phyloP scores from a whole-genome alignment of 1,140 invertebrate genomes.

The Caenorhabditis brenneri region DNA sequence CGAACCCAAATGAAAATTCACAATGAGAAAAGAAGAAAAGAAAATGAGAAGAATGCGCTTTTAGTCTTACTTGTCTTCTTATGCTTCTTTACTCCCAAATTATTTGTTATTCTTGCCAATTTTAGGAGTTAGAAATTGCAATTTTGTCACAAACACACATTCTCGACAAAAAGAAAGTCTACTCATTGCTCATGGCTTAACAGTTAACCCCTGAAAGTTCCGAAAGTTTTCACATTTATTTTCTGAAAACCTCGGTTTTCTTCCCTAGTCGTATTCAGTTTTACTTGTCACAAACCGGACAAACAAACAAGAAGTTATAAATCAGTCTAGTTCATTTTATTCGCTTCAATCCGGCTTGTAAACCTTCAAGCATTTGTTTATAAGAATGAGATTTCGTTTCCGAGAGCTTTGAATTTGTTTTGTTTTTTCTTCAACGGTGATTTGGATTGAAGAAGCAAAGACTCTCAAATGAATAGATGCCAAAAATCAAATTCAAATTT shows the following conservation, averaged over 20 bases:
- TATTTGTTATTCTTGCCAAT: neutral
- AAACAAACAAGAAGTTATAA: neutral
- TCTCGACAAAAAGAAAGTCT: neutral
- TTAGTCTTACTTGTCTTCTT: neutral
- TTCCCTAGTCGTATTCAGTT: neutral
- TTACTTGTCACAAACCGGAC: neutral
- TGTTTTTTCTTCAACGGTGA: neutral
- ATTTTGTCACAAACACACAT: neutral
- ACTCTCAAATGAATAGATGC: neutral
- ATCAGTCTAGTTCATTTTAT: neutral
- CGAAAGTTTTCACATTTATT: neutral
- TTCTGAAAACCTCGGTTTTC: neutral
- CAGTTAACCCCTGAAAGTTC: neutral
- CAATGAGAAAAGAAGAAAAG: neutral
- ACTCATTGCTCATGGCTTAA: constrained; percentile 1
- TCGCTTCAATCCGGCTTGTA: neutral
- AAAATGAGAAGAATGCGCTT: neutral
- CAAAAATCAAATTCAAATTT: neutral
- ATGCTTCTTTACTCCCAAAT: neutral
- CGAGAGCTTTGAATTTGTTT: neutral
- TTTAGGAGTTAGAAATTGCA: neutral
- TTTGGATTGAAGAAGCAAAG: neutral
- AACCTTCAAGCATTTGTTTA: neutral
- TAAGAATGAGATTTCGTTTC: constrained; percentile 12
- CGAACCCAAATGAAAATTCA: constrained; percentile 20